phyloP scores from a whole-genome alignment of 2,113 vertebrate genomes.

The Nettapus auritus region DNA sequence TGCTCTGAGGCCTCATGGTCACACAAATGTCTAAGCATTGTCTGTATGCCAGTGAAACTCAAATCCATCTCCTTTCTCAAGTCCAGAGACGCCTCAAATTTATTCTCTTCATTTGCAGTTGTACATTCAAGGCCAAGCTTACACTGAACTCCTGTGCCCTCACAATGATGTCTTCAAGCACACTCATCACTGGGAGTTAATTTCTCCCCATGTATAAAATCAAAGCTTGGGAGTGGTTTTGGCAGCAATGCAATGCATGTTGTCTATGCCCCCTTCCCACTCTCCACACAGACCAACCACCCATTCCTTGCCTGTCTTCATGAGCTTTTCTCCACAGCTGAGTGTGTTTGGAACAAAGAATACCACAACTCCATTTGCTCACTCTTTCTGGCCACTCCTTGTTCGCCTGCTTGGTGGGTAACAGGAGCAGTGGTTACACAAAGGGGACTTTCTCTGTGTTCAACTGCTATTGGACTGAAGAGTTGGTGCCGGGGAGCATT shows the following conservation, averaged over 20 bases:
- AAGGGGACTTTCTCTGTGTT: neutral
- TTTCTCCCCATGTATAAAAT: neutral
- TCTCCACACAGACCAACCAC: neutral
- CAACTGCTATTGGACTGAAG: neutral
- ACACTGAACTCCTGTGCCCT: neutral
- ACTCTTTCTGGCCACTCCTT: neutral
- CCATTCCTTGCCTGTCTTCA: neutral
- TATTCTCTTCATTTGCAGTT: neutral
- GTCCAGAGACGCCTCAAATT: neutral
- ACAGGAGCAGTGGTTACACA: neutral
- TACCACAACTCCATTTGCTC: neutral
- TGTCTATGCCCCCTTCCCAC: neutral
- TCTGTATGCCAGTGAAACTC: neutral
- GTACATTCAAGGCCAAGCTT: neutral
- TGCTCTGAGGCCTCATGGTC: neutral
- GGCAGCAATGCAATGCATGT: neutral
- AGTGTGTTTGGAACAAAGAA: neutral
- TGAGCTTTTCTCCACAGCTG: neutral
- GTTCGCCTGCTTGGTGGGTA: neutral
- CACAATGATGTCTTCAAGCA: accelerated
- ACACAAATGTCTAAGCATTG: neutral
- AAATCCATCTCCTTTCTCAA: neutral
- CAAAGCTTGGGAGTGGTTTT: neutral
- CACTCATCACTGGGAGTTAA: neutral
- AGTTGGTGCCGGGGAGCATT: neutral